Percentiles rank a stretch among this genome's conserved stretches.
Conservation (phyloP, 2,888 invertebrate species). For the Cantharis nigra region DNA sequence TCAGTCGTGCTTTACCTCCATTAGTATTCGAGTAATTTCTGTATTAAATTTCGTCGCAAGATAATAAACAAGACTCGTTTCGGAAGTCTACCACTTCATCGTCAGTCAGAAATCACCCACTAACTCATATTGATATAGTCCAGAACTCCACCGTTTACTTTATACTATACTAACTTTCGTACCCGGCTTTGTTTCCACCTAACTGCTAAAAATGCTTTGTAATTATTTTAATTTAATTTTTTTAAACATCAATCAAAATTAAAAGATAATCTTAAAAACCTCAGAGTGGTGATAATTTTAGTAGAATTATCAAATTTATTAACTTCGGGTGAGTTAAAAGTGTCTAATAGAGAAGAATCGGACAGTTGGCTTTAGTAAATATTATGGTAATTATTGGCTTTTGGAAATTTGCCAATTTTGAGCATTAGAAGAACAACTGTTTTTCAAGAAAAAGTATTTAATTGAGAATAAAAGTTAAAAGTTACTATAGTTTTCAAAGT, state of each 20-base stretch:
- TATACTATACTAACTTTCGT: no score
- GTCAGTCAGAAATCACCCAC: background rate
- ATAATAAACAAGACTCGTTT: background rate
- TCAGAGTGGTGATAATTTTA: background rate
- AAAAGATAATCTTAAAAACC: background rate
- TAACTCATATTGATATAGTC: background rate
- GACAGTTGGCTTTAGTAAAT: slow-evolving; percentile 44
- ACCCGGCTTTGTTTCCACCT: no score
- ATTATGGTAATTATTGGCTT: slow-evolving; percentile 45
- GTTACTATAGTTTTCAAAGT: background rate
- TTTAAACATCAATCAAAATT: no score
- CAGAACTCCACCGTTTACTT: background rate
- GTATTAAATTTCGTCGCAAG: background rate
- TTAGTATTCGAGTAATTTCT: background rate
- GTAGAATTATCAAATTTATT: background rate
- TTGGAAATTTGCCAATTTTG: slow-evolving; percentile 21
- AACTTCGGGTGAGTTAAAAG: slow-evolving; percentile 28
- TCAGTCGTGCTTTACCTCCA: background rate
- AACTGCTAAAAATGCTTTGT: no score
- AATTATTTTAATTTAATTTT: no score
- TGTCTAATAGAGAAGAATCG: slow-evolving; percentile 37
- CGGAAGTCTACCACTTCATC: background rate
- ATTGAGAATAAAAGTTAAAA: background rate
- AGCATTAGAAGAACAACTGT: background rate
- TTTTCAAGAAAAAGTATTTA: background rate